phyloP scores from a whole-genome alignment of 2,113 vertebrate species.

The Bos indicus region DNA sequence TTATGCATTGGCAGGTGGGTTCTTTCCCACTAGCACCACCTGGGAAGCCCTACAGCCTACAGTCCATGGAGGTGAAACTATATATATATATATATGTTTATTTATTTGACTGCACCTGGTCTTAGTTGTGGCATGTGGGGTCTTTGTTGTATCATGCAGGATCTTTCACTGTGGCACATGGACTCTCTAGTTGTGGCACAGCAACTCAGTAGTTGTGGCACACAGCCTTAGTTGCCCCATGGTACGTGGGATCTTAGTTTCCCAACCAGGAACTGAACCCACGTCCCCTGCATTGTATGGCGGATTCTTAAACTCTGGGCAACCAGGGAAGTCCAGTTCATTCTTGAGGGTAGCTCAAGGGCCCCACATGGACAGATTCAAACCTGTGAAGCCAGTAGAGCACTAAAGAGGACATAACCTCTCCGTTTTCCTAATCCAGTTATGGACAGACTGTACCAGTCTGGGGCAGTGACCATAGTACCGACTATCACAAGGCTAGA shows the following conservation, averaged over 20 bases:
- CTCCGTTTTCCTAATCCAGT: not conserved
- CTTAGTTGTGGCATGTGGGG: not conserved
- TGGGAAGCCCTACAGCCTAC: not conserved
- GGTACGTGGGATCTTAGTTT: not conserved
- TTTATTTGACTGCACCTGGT: not conserved
- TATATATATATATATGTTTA: not conserved
- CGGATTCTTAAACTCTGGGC: not conserved
- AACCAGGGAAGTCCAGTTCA: not conserved
- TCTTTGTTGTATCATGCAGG: not conserved
- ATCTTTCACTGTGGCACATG: not conserved
- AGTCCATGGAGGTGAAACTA: not conserved
- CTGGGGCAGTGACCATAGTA: not conserved
- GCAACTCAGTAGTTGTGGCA: not conserved
- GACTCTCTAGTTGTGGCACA: not conserved
- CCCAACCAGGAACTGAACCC: not conserved
- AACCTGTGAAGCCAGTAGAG: not conserved
- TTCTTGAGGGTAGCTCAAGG: not conserved
- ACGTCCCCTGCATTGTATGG: not conserved
- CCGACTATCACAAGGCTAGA: not conserved
- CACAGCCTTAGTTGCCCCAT: not conserved
- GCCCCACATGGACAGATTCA: not conserved
- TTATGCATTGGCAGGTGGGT: not conserved
- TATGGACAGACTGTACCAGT: not conserved
- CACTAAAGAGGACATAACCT: not conserved
- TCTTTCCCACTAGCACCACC: not conserved